Evolutionary conservation across 2,113 vertebrate species (phyloP).

Genomic region (Pteruthius melanotis): DNA sequence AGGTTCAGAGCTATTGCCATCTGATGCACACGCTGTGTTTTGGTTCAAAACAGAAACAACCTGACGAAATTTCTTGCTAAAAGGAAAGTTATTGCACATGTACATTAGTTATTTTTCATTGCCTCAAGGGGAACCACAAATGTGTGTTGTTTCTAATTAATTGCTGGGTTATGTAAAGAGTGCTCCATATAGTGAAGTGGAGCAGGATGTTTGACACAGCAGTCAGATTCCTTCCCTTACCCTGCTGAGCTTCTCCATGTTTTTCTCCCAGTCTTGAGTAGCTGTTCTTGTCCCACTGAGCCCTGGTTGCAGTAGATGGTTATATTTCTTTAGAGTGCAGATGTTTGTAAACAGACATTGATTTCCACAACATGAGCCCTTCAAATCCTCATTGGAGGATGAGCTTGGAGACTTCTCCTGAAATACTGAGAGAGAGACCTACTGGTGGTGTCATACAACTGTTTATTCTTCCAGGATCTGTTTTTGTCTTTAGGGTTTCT

Average conservation of each 20-base stretch:
- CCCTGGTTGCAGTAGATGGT: background rate
- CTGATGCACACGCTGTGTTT: fast-evolving
- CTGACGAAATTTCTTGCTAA: background rate
- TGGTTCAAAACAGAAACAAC: background rate
- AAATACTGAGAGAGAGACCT: background rate
- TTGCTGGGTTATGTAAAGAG: background rate
- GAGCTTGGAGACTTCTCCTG: background rate
- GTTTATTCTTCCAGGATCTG: background rate
- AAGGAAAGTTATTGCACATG: background rate
- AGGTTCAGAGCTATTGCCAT: background rate
- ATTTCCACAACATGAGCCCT: background rate
- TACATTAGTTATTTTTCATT: slow-evolving; percentile 4
- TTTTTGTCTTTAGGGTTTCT: background rate
- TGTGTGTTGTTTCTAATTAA: slow-evolving; percentile 7
- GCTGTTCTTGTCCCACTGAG: background rate
- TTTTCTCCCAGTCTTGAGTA: background rate
- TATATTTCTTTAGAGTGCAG: background rate
- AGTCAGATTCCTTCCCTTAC: background rate
- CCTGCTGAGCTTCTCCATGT: background rate
- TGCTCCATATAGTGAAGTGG: background rate
- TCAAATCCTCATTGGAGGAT: background rate
- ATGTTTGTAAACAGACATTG: background rate
- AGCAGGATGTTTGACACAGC: background rate
- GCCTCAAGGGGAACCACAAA: background rate
- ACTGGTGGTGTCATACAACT: background rate